Conservation (phyloP, 92 coral and sea anemone genomes). For the Epizoanthus stellaris region DNA sequence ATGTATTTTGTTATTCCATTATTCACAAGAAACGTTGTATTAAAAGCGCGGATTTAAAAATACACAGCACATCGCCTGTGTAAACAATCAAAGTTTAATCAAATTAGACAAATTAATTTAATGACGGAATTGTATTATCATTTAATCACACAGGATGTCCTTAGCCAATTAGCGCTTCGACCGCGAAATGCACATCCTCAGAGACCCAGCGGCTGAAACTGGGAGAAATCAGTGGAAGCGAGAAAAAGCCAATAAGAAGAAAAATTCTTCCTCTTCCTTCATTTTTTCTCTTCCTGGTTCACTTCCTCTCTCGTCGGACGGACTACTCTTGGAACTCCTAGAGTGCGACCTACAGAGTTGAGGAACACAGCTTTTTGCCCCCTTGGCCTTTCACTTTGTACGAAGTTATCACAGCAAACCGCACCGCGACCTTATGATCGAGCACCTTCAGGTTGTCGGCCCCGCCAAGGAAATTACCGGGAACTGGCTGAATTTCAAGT, state of each 20-base stretch:
- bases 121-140: constrained; percentile 7
- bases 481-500: too few species aligned
- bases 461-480: background rate
- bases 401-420: constrained; percentile 29
- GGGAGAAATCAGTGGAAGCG: too few species aligned
- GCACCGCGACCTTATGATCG: constrained; percentile 18
- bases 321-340: background rate
- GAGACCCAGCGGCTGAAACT: too few species aligned
- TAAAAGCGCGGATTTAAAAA: background rate
- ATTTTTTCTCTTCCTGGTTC: too few species aligned
- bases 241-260: too few species aligned
- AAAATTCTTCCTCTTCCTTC: too few species aligned
- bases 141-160: constrained; percentile 31
- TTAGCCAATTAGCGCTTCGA: constrained; percentile 22
- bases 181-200: background rate
- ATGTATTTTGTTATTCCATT: too few species aligned
- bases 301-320: too few species aligned
- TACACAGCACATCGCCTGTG: background rate
- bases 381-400: background rate
- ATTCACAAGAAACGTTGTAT: background rate
- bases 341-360: constrained; percentile 4
- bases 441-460: background rate
- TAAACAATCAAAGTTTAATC: background rate
- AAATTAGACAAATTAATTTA: constrained; percentile 23
- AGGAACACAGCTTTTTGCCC: background rate